Evolutionary conservation across 92 coral and sea anemone genomes (phyloP), one percentile per base, ranked within the genome.

Genomic region (Micromussa lordhowensis): DNA sequence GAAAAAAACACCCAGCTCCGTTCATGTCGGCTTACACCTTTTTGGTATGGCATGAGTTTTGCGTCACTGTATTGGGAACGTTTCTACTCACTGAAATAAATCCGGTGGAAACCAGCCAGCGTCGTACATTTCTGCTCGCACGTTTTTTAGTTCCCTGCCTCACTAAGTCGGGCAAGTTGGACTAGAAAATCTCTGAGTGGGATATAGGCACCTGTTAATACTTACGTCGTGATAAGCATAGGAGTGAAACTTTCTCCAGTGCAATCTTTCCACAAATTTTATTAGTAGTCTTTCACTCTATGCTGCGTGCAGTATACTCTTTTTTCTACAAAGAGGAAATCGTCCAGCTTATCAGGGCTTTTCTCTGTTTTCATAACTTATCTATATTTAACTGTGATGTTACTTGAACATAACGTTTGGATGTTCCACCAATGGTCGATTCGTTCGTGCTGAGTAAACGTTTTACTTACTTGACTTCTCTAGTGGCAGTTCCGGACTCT

Each of bases 401-500:
- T 22, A 5, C 26, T 22, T 12, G 6, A 61, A 6, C 29, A 24
- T 24, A 29, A 0, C n/a, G 26, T 61, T 24, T 61, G 2, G 29
- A 61, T 18, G 68, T 5, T 22, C 29, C 29, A 61, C 29, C 11
- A 61, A 61, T 61, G 30, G 32, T 12, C 21, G 11, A 6, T 34
- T 55, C 1, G 19, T 4, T 18, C 6, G 17, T 44, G 35, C 40
- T 82, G 16, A 22, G 48, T 28, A 15, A 40, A 28, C 9, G 66
- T 48, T 8, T 44, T 31, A 40, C 75, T 63, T 86, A 77, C 89
- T 48, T 29, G 51, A 44, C 17, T n/a, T 78, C 68, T 78, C 89
- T 29, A 63, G 73, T 64, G 57, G 82, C 14, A 1, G n/a, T 38
- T 77, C 77, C 22, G 34, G n/a, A 51, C 1, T 63, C 68, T 18